Evolutionary conservation across 2,113 vertebrate genomes (phyloP).

Genomic region (Collichthys lucidus): DNA sequence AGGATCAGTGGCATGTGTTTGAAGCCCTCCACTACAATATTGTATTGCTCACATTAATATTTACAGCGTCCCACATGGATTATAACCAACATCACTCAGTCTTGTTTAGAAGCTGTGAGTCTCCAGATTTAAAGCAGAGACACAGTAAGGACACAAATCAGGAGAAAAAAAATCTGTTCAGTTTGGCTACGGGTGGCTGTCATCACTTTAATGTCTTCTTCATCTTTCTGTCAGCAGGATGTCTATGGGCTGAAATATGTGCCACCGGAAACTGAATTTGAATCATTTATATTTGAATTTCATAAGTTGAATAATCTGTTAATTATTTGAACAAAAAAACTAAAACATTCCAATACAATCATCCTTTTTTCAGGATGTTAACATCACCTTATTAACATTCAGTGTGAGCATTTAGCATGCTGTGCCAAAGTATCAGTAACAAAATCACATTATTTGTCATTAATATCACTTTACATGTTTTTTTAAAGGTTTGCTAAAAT

Average conservation of each 20-base stretch:
- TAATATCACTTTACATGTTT: neutral
- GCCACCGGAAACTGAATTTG: no score
- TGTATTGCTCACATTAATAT: conserved; percentile 11
- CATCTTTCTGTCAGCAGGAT: neutral
- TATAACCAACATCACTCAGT: neutral
- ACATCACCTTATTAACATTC: no score
- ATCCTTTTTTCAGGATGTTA: no score
- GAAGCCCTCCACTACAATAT: neutral
- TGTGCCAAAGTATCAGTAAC: no score
- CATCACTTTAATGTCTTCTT: neutral
- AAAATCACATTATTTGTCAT: neutral
- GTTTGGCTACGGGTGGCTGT: neutral
- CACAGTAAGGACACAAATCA: neutral
- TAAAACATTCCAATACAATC: no score
- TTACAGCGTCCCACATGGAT: neutral
- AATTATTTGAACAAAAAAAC: no score
- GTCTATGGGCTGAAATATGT: neutral
- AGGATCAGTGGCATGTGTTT: neutral
- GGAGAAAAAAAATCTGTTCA: neutral
- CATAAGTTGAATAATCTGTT: no score
- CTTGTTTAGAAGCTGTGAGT: neutral
- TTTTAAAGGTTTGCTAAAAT: conserved; percentile 93
- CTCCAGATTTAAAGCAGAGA: neutral
- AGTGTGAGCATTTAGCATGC: no score
- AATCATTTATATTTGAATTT: no score